phyloP scores from a whole-genome alignment of 2,797 vertebrate species.

The Lacerta viridis region DNA sequence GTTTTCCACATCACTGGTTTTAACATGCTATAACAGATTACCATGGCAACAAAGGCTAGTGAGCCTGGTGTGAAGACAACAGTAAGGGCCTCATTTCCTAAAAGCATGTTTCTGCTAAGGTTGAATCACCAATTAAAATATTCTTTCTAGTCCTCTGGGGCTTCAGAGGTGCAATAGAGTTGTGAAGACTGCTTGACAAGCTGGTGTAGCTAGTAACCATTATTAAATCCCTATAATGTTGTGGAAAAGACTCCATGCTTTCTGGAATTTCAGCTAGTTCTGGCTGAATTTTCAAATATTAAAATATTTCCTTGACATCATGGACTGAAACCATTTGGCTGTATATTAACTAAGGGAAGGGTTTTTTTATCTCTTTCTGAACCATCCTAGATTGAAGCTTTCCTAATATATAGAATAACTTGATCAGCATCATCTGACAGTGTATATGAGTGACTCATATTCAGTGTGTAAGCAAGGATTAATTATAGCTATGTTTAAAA shows the following conservation, averaged over 20 bases:
- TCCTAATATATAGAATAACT: conserved; percentile 62
- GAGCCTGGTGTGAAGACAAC: conserved; percentile 73
- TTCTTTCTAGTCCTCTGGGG: conserved; percentile 71
- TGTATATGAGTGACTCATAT: conserved; percentile 67
- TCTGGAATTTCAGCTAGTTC: conserved; percentile 46
- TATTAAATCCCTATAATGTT: conserved; percentile 46
- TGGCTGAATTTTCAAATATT: conserved; percentile 38
- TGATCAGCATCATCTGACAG: conserved; percentile 69
- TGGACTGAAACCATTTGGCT: conserved; percentile 35
- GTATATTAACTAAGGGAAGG: conserved; percentile 35
- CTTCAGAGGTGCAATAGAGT: conserved; percentile 70
- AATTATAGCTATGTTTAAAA: conserved; percentile 63
- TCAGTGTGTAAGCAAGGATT: conserved; percentile 66
- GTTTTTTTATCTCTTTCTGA: conserved; percentile 55
- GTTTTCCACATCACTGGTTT: conserved; percentile 80
- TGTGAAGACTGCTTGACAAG: conserved; percentile 64
- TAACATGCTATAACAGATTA: conserved; percentile 73
- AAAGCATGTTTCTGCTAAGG: conserved; percentile 74
- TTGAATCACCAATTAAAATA: conserved; percentile 80
- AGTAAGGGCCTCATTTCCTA: conserved; percentile 79
- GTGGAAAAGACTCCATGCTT: conserved; percentile 10
- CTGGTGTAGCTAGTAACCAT: conserved; percentile 63
- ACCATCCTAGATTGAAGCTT: conserved; percentile 48
- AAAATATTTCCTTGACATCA: conserved; percentile 45
- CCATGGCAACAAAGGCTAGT: conserved; percentile 77